A percentile compares a stretch with the other conserved stretches of the same genome.
Evolutionary conservation across 2,888 invertebrate genomes (phyloP).

Genomic region (Alloscopus bannaensis): DNA sequence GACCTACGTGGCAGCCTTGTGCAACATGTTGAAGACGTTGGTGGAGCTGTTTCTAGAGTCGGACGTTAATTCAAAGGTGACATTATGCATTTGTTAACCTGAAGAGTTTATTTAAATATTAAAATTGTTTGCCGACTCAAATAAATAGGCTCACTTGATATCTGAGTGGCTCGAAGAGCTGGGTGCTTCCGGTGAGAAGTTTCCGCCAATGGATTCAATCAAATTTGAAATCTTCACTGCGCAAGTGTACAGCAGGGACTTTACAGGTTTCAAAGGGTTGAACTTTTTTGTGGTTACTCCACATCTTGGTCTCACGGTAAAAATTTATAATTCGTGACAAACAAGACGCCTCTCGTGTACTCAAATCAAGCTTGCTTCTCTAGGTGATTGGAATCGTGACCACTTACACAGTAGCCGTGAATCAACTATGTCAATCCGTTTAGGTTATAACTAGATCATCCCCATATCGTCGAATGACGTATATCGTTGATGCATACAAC

Average conservation of each 20-base stretch:
- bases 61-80: conserved; percentile 55
- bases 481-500: not conserved
- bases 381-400: conserved; percentile 44
- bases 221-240: conserved; percentile 51
- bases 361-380: not conserved
- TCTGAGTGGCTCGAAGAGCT: conserved; percentile 49
- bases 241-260: conserved; percentile 51
- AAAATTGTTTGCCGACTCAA: no score
- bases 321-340: not conserved
- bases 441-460: not conserved
- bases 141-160: conserved; percentile 48
- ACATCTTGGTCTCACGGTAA: conserved; percentile 35
- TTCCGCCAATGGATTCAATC: conserved; percentile 34
- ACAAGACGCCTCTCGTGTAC: not conserved
- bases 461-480: not conserved
- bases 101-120: not conserved
- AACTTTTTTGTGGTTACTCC: conserved; percentile 47
- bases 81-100: not conserved
- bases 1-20: conserved; percentile 23
- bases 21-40: conserved; percentile 29
- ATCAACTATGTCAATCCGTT: conserved; percentile 35
- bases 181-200: conserved; percentile 24
- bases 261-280: conserved; percentile 47
- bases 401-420: conserved; percentile 48
- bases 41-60: conserved; percentile 36